Base-by-base conservation (phyloP, 2,113 vertebrate species). In the Leptosomus discolor region DNA sequence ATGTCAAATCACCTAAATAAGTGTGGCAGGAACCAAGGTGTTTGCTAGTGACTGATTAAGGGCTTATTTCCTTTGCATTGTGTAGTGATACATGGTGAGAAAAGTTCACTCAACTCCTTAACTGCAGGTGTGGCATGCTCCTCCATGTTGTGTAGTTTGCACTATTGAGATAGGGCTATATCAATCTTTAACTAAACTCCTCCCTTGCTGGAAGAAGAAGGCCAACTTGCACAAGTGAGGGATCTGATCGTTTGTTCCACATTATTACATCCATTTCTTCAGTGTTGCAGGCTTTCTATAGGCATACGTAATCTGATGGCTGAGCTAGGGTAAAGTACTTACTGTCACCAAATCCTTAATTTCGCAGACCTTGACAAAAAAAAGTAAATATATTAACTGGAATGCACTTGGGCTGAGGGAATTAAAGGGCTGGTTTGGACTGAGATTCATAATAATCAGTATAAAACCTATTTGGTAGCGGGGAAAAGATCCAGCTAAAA, bases 11-110 rank as follows among this genome's bases (percentile, higher is more conserved):
- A 26, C 17, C 41, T 69, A 57, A 34, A 15, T 10, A 65, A 2
- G 1, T 10, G 22, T 73, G 37, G 18, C 43, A 81, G 56, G 32
- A 85, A 15, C 0, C 0, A 0, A 73, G 18, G 7, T 41, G 23
- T n/a, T 83, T 48, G 48, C 6, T 36, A 27, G 46, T 12, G 19
- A 23, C 27, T 51, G 48, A 50, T 65, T 24, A 48, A 34, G 5
- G 5, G n/a, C 7, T 67, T 32, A 34, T 54, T 90, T 87, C 22
- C 50, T 67, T 57, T 79, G 12, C 8, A 84, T 53, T 29, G 5
- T 53, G 13, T 50, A 6, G 2, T 54, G 29, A 64, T 30, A 24
- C 1, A 6, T 6, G 7, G 32, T 50, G 24, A 74, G 32, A 69
- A 43, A 61, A 65, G 29, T 70, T 82, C 21, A 19, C 16, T n/a